Evolutionary conservation across 2,113 vertebrate species (phyloP).

Genomic region (Tragelaphus scriptus): DNA sequence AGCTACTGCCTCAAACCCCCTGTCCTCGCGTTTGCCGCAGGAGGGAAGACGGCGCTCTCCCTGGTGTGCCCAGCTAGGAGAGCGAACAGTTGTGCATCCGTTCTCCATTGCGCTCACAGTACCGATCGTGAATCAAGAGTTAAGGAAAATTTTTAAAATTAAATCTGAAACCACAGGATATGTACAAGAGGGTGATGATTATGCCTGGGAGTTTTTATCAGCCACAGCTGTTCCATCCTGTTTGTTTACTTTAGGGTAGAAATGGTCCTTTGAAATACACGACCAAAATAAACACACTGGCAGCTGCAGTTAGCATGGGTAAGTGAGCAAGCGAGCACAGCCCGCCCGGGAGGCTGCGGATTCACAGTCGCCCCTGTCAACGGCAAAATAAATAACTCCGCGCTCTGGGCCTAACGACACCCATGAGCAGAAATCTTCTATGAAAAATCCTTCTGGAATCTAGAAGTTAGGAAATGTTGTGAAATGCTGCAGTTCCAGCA

Average conservation of each 20-base stretch:
- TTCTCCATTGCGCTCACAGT: background rate
- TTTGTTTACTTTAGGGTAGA: constrained; percentile 71
- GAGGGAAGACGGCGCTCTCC: background rate
- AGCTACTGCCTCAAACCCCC: fast-evolving
- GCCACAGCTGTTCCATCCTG: constrained; percentile 72
- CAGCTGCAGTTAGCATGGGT: constrained; percentile 47
- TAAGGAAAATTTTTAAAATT: constrained; percentile 54
- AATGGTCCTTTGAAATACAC: constrained; percentile 68
- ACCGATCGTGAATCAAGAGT: constrained; percentile 54
- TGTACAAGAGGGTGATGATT: constrained; percentile 66
- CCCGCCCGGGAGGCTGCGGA: background rate
- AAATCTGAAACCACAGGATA: constrained; percentile 64
- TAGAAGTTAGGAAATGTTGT: background rate
- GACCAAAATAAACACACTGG: constrained; percentile 72
- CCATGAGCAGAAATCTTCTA: background rate
- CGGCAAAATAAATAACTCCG: background rate
- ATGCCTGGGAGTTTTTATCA: constrained; percentile 67
- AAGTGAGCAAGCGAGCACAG: constrained; percentile 21
- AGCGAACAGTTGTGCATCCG: background rate
- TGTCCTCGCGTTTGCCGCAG: fast-evolving
- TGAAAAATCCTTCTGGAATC: background rate
- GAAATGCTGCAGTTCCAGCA: background rate
- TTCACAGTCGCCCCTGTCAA: constrained; percentile 18
- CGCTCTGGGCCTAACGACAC: background rate
- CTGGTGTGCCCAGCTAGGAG: background rate